phyloP scores from a whole-genome alignment of 2,113 vertebrate genomes.

The Agelaius tricolor region DNA sequence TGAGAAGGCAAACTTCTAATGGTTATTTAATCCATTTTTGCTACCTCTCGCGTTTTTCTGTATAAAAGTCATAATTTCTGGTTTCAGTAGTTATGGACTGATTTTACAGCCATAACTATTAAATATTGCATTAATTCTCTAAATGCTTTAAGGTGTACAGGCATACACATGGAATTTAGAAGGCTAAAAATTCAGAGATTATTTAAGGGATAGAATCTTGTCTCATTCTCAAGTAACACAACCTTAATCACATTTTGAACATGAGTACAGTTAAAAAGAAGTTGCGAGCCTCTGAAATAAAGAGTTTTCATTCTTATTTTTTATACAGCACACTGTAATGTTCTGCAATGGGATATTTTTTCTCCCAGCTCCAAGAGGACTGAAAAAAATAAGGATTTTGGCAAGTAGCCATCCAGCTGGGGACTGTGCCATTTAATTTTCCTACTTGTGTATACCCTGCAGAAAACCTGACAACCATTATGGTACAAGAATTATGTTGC shows the following conservation, averaged over 20 bases:
- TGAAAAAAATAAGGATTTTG: not conserved
- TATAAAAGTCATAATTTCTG: not conserved
- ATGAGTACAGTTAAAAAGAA: not conserved
- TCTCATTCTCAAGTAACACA: not conserved
- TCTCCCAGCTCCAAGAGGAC: not conserved
- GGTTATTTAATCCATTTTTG: not conserved
- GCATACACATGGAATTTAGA: not conserved
- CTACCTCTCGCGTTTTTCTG: not conserved
- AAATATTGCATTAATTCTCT: not conserved
- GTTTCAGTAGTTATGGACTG: not conserved
- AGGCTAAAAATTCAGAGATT: not conserved
- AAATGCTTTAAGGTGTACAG: not conserved
- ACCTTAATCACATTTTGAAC: not conserved
- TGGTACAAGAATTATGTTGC: not conserved
- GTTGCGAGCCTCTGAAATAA: not conserved
- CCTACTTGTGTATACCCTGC: not conserved
- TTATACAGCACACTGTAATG: not conserved
- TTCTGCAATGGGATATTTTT: not conserved
- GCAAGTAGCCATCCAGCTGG: not conserved
- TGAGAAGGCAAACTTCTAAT: not conserved
- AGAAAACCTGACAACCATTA: not conserved
- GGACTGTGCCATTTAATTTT: not conserved
- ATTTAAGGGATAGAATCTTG: not conserved
- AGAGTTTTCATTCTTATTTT: not conserved
- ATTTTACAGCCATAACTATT: not conserved